Percentiles rank a stretch among this genome's conserved stretches.
phyloP scores from a whole-genome alignment of 1,140 invertebrate genomes.

The Leptestheria dahalacensis region DNA sequence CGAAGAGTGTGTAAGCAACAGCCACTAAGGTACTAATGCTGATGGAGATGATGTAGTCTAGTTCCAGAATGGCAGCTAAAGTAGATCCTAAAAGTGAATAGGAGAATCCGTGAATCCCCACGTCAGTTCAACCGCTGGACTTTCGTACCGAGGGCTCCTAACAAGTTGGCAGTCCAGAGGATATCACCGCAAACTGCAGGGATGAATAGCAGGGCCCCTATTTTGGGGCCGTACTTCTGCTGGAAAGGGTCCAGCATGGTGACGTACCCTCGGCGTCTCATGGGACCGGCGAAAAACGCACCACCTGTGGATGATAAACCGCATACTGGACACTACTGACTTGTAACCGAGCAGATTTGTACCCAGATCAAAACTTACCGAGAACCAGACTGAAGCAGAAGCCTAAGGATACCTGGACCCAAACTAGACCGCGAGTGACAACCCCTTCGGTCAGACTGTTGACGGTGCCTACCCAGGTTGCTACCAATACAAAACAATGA shows the following conservation, averaged over 20 bases:
- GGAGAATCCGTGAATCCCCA: constrained; percentile 36
- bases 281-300: constrained; percentile 59
- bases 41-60: constrained; percentile 41
- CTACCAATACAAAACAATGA: too few relatives aligned
- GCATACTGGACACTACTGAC: too few relatives aligned
- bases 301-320: constrained; percentile 42
- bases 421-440: constrained; percentile 47
- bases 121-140: too few relatives aligned
- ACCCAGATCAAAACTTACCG: constrained; percentile 42
- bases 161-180: constrained; percentile 64
- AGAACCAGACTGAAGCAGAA: constrained; percentile 58
- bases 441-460: constrained; percentile 66
- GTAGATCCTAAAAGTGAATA: constrained; percentile 38
- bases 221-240: constrained; percentile 52
- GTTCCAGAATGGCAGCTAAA: constrained; percentile 46
- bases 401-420: constrained; percentile 66
- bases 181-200: constrained; percentile 64
- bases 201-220: constrained; percentile 63
- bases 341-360: too few relatives aligned
- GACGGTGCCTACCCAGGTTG: constrained; percentile 67
- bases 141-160: too few relatives aligned
- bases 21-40: constrained; percentile 50
- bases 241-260: constrained; percentile 76
- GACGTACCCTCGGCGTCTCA: constrained; percentile 66
- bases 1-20: constrained; percentile 56